These are phyloP conservation scores for Petrocephalus sullivani DNA, from an alignment of 2,797 vertebrate species.

Conservation along the genomic window DNA sequence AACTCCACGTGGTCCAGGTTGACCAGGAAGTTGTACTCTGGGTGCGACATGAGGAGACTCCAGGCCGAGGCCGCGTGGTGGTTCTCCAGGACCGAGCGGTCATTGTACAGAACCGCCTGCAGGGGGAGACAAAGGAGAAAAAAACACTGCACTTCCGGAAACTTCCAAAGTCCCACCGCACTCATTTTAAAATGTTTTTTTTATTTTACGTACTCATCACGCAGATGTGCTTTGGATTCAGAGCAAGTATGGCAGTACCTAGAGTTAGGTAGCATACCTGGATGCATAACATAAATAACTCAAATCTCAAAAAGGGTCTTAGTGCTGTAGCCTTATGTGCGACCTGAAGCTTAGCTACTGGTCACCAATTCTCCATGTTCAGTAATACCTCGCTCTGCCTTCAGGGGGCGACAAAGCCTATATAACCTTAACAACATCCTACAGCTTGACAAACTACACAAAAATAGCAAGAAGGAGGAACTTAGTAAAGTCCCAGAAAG, in stretches of 20 bases:
- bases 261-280: neutral
- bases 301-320: neutral
- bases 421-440: neutral
- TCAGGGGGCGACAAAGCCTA: neutral
- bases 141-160: neutral
- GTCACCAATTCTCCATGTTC: neutral
- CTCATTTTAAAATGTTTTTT: neutral
- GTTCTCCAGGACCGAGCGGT: conserved; percentile 95
- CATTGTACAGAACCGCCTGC: conserved; percentile 93
- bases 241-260: neutral
- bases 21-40: conserved; percentile 91
- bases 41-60: conserved; percentile 93
- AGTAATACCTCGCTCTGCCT: neutral
- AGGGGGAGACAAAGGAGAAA: neutral
- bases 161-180: neutral
- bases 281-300: neutral
- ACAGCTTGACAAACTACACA: neutral
- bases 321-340: neutral
- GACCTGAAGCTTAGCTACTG: neutral
- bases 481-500: neutral
- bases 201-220: neutral
- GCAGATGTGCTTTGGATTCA: neutral
- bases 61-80: conserved; percentile 97
- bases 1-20: conserved; percentile 93
- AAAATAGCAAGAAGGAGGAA: neutral